Base-by-base conservation (phyloP, 2,113 vertebrate species). In the Paratilapia polleni region DNA sequence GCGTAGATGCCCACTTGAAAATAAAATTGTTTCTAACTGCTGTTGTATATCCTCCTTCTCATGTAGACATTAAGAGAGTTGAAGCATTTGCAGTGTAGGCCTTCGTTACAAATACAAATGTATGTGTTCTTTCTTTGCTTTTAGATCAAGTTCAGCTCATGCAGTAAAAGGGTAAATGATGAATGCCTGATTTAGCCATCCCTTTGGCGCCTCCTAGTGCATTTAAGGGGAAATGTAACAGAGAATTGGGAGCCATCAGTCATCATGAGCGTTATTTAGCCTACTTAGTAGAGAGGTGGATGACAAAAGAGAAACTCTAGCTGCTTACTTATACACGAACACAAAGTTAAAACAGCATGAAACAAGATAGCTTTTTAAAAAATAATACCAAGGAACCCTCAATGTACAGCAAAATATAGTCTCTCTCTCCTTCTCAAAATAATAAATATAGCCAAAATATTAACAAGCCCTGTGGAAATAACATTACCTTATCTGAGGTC, bases 131-230 rank as follows among this genome's bases (percentile, higher is more conserved):
- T 70, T 24, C 26, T 73, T 73, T 20, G 17, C 24, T 52, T 31
- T 73, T 52, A 52, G 43, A 78, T 86, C 22, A 70, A 24, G n/a
- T 34, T 4, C 8, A n/a, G 26, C 22, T 56, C 17, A 17, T 64
- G 22, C 17, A 77, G 62, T 73, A 15, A 64, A 47, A 64, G 9
- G 20, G 9, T 4, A 13, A 38, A 31, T 19, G 8, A 63, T 26
- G 22, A 31, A 36, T 22, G 24, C 8, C 14, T 36, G 74, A 43
- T 58, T 84, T 81, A 76, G 56, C 38, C 54, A 78, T 63, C 80
- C 57, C 66, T 91, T 85, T 83, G 12, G 41, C 64, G 91, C 92
- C 93, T 89, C 57, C 94, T 87, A 83, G 90, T 87, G 94, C 15
- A 77, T 62, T 68, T 26, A 15, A 56, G 24, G 24, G 20, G 77